phyloP scores from a whole-genome alignment of 2,888 invertebrate species.

The Coleophora deauratella region DNA sequence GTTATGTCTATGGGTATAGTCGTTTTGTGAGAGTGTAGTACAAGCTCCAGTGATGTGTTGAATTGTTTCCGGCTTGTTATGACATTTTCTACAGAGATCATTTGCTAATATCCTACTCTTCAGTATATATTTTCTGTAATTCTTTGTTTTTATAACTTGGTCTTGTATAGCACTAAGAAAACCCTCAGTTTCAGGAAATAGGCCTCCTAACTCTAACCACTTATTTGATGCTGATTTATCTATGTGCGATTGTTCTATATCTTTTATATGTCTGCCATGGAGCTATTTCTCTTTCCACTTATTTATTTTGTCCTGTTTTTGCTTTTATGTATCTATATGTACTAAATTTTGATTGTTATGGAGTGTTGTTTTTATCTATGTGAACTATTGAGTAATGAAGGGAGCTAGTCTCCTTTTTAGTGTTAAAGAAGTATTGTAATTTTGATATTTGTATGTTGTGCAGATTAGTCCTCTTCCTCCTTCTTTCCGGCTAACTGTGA shows the following conservation, averaged over 20 bases:
- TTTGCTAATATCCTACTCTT: too few relatives aligned
- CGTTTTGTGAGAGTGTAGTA: conserved; percentile 9
- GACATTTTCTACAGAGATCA: conserved; percentile 9
- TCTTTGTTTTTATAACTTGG: neutral
- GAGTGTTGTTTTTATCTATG: too few relatives aligned
- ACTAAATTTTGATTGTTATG: too few relatives aligned
- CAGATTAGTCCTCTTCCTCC: too few relatives aligned
- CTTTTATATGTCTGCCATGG: neutral
- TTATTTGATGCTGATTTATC: neutral
- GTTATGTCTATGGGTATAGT: conserved; percentile 15
- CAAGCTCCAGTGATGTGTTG: conserved; percentile 17
- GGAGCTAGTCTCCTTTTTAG: too few relatives aligned
- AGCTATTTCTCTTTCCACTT: neutral
- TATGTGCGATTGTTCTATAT: too few relatives aligned
- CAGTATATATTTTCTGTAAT: neutral
- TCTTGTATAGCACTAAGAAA: neutral
- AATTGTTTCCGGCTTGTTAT: conserved; percentile 13
- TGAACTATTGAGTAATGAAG: too few relatives aligned
- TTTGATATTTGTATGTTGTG: too few relatives aligned
- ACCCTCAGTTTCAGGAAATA: neutral
- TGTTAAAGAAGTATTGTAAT: too few relatives aligned
- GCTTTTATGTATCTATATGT: too few relatives aligned
- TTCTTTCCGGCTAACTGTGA: too few relatives aligned
- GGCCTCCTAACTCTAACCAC: neutral
- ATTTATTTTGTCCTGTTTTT: too few relatives aligned